phyloP scores from a whole-genome alignment of 2,888 invertebrate species.

The Ganaspis brasiliensis region DNA sequence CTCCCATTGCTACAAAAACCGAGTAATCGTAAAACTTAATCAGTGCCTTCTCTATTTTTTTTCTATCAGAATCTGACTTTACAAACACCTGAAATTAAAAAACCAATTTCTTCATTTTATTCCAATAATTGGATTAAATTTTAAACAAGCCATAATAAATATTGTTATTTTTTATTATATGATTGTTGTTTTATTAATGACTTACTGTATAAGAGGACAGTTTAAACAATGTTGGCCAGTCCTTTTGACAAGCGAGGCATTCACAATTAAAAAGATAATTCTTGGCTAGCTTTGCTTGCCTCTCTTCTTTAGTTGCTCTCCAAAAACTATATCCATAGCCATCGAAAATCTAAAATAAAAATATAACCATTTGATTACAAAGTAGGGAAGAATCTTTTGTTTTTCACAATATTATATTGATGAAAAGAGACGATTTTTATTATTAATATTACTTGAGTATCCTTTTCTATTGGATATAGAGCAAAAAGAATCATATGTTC shows the following conservation, averaged over 20 bases:
- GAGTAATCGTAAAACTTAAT: slow-evolving; percentile 61
- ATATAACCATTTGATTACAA: neutral
- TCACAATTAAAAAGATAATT: slow-evolving; percentile 92
- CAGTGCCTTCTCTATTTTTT: slow-evolving; percentile 60
- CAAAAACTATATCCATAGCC: slow-evolving; percentile 93
- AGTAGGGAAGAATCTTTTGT: no score
- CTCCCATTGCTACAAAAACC: slow-evolving; percentile 71
- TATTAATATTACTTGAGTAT: neutral
- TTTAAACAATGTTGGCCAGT: slow-evolving; percentile 85
- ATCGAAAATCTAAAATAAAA: slow-evolving; percentile 84
- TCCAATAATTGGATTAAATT: no score
- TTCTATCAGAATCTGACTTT: slow-evolving; percentile 41
- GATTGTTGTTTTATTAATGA: slow-evolving; percentile 43
- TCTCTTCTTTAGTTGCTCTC: slow-evolving; percentile 82
- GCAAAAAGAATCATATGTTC: no score
- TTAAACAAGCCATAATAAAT: no score
- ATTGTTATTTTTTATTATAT: neutral
- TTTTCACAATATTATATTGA: no score
- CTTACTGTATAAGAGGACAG: slow-evolving; percentile 76
- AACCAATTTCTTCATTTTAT: no score
- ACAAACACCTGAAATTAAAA: slow-evolving; percentile 53
- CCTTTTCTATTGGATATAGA: slow-evolving; percentile 72
- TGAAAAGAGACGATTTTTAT: no score
- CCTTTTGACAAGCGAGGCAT: slow-evolving; percentile 88
- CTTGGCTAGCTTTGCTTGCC: slow-evolving; percentile 84